Percentiles rank a stretch among this genome's conserved stretches.
Evolutionary conservation across 2,888 invertebrate genomes (phyloP).

Genomic region (Calameuta filiformis): DNA sequence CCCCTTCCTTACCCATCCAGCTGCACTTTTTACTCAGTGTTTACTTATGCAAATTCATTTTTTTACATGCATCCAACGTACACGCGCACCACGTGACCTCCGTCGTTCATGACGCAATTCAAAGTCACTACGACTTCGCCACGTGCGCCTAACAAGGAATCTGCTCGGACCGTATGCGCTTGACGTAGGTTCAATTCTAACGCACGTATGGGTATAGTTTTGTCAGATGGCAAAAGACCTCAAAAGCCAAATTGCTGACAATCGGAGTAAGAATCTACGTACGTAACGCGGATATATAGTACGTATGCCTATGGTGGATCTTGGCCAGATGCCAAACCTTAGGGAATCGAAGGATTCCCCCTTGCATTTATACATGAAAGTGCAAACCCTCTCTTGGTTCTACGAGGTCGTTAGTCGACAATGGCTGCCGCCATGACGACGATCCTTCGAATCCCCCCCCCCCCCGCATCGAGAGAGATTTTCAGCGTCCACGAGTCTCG

Average conservation of each 20-base stretch:
- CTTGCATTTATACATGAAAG: constrained; percentile 37
- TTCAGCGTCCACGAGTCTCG: background rate
- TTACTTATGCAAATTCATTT: background rate
- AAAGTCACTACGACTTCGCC: background rate
- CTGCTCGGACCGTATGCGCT: background rate
- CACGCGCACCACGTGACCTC: background rate
- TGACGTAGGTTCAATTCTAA: background rate
- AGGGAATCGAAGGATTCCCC: constrained; percentile 26
- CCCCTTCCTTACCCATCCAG: background rate
- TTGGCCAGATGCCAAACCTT: constrained; percentile 35
- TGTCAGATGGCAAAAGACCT: background rate
- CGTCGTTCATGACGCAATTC: background rate
- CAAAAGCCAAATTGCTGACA: constrained; percentile 47
- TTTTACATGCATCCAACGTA: background rate
- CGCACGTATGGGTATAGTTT: background rate
- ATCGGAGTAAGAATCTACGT: constrained; percentile 26
- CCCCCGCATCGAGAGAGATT: background rate
- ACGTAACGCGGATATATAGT: background rate
- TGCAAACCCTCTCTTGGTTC: background rate
- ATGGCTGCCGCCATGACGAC: background rate
- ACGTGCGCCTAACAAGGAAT: background rate
- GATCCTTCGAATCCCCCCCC: background rate
- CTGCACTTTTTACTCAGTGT: background rate
- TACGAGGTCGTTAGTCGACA: background rate
- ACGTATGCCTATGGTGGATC: constrained; percentile 17